Percentiles rank a stretch among this genome's conserved stretches.
Evolutionary conservation across 2,797 vertebrate species (phyloP).

Genomic region (Hydrophis major): DNA sequence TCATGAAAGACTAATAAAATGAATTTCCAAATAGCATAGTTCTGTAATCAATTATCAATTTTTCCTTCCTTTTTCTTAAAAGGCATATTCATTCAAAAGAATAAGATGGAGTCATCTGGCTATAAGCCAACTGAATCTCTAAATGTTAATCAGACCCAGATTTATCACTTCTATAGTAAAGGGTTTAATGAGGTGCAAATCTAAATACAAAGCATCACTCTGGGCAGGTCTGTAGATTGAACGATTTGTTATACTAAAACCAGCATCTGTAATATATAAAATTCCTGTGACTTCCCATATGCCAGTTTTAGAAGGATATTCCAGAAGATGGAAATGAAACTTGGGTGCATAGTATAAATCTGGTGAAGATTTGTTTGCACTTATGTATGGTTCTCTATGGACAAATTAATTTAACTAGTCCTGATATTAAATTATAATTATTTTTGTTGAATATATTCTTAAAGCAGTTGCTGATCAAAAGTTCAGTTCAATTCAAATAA

Average conservation of each 20-base stretch:
- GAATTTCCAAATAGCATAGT: conserved; percentile 73
- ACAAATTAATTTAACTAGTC: conserved; percentile 6
- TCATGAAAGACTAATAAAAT: conserved; percentile 70
- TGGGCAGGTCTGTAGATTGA: conserved; percentile 62
- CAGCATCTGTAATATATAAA: conserved; percentile 51
- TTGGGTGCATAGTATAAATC: conserved; percentile 10
- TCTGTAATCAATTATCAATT: conserved; percentile 73
- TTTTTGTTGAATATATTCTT: not conserved
- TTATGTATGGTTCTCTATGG: not conserved
- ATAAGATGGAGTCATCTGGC: conserved; percentile 64
- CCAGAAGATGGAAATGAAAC: conserved; percentile 21
- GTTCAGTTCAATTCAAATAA: not conserved
- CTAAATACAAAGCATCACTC: conserved; percentile 35
- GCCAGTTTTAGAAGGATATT: not conserved
- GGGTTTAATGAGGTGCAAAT: conserved; percentile 55
- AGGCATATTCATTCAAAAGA: conserved; percentile 67
- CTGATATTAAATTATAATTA: not conserved
- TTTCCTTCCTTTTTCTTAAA: conserved; percentile 50
- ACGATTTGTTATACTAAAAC: conserved; percentile 58
- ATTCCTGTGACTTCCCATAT: conserved; percentile 28
- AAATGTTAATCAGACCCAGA: conserved; percentile 67
- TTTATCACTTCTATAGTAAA: conserved; percentile 59
- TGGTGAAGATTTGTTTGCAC: not conserved
- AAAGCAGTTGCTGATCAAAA: not conserved
- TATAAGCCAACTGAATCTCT: conserved; percentile 61